Conservation (phyloP, 2,888 invertebrate species). For the Vesta saturnalis region DNA sequence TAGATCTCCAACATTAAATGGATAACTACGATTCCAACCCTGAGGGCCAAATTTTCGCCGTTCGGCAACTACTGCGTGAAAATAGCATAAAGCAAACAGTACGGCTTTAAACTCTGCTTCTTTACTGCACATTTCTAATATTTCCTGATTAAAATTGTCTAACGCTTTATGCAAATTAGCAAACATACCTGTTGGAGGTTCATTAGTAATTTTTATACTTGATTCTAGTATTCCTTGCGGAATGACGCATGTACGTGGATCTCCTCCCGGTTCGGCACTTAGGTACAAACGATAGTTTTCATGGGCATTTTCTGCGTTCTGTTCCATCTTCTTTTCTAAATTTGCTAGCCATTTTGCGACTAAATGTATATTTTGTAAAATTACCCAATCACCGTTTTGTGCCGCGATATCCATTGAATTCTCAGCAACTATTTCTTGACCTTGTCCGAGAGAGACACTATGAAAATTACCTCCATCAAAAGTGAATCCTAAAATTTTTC, state of each 20-base stretch:
- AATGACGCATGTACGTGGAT: slow-evolving; percentile 73
- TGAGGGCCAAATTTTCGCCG: slow-evolving; percentile 94
- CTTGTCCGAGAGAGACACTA: slow-evolving; percentile 93
- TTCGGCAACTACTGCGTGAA: slow-evolving; percentile 94
- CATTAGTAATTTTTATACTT: slow-evolving; percentile 95
- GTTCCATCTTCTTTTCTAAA: slow-evolving; percentile 92
- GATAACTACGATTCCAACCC: slow-evolving; percentile 88
- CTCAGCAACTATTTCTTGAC: slow-evolving; percentile 93
- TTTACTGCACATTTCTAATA: slow-evolving; percentile 90
- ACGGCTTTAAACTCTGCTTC: slow-evolving; percentile 94
- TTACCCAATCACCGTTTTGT: slow-evolving; percentile 88
- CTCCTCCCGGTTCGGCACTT: slow-evolving; percentile 86
- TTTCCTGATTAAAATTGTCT: slow-evolving; percentile 92
- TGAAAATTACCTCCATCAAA: slow-evolving; percentile 86
- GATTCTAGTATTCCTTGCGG: slow-evolving; percentile 91
- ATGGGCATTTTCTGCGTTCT: slow-evolving; percentile 75
- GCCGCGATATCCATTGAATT: slow-evolving; percentile 83
- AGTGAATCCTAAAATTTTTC: slow-evolving; percentile 82
- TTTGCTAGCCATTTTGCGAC: slow-evolving; percentile 87
- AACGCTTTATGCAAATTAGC: slow-evolving; percentile 94
- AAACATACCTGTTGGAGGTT: slow-evolving; percentile 94
- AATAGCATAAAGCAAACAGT: slow-evolving; percentile 90
- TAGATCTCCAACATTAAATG: slow-evolving; percentile 86
- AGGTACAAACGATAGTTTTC: slow-evolving; percentile 77
- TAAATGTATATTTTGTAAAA: slow-evolving; percentile 92